phyloP scores from a whole-genome alignment of 2,113 vertebrate species.

The Trachemys scripta region DNA sequence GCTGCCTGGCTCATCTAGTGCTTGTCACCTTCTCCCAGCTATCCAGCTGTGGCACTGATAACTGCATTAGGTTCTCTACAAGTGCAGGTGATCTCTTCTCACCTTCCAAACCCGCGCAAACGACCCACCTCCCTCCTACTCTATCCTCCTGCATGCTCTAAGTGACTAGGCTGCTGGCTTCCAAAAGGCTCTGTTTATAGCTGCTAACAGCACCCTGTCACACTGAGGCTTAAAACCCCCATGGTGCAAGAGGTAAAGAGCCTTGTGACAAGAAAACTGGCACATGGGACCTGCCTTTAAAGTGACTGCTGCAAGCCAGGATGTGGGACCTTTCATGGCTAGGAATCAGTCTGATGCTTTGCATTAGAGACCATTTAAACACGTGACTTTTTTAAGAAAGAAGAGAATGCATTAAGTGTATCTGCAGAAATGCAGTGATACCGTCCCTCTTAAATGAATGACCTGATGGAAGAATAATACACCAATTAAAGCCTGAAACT shows the following conservation, averaged over 20 bases:
- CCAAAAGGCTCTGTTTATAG: neutral
- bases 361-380: neutral
- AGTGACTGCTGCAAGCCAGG: neutral
- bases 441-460: neutral
- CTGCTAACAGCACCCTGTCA: neutral
- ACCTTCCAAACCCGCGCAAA: neutral
- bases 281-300: neutral
- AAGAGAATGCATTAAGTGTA: neutral
- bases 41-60: neutral
- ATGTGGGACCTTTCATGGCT: neutral
- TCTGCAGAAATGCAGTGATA: accelerated
- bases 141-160: neutral
- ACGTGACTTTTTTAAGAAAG: neutral
- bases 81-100: neutral
- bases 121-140: neutral
- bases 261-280: neutral
- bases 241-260: neutral
- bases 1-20: neutral
- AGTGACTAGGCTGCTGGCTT: neutral
- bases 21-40: neutral
- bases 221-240: neutral
- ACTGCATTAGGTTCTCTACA: neutral
- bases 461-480: neutral
- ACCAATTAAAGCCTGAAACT: accelerated
- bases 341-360: neutral